Conservation (phyloP, 2,113 vertebrate genomes). For the Nycticryphes semicollaris region DNA sequence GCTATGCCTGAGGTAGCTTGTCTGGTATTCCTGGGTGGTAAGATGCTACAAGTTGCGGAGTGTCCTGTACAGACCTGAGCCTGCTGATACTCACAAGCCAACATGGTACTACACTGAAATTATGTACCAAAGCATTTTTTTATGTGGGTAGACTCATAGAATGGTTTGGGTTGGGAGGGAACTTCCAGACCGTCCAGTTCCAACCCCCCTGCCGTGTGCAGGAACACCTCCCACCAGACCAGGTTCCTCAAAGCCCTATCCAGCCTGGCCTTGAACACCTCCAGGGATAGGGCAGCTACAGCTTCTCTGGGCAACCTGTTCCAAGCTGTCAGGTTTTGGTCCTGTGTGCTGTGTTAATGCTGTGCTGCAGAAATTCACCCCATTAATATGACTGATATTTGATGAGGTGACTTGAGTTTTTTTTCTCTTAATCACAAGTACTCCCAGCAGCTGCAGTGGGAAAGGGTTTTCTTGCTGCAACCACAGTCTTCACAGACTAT, state of each 20-base stretch:
- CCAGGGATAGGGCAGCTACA: too few species aligned
- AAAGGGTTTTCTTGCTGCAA: not conserved
- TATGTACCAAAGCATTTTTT: too few species aligned
- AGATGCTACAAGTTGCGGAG: not conserved
- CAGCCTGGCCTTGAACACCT: too few species aligned
- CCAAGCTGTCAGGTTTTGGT: not conserved
- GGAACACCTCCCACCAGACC: too few species aligned
- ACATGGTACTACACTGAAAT: too few species aligned
- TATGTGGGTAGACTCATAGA: too few species aligned
- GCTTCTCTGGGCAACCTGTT: too few species aligned
- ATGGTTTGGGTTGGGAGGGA: too few species aligned
- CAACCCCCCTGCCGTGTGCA: too few species aligned
- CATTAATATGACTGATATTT: not conserved
- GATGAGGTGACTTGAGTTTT: not conserved
- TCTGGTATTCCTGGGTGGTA: not conserved
- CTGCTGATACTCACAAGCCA: not conserved
- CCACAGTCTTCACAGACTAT: not conserved
- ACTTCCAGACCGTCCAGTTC: too few species aligned
- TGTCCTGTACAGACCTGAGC: accelerated
- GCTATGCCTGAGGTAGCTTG: not conserved
- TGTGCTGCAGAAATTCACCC: not conserved
- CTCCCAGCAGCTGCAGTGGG: not conserved
- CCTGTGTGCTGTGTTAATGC: accelerated
- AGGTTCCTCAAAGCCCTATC: too few species aligned
- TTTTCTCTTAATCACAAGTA: not conserved